Percentiles rank a stretch among this genome's conserved stretches.
phyloP scores from a whole-genome alignment of 2,113 vertebrate genomes.

The Ancistrus triradiatus region DNA sequence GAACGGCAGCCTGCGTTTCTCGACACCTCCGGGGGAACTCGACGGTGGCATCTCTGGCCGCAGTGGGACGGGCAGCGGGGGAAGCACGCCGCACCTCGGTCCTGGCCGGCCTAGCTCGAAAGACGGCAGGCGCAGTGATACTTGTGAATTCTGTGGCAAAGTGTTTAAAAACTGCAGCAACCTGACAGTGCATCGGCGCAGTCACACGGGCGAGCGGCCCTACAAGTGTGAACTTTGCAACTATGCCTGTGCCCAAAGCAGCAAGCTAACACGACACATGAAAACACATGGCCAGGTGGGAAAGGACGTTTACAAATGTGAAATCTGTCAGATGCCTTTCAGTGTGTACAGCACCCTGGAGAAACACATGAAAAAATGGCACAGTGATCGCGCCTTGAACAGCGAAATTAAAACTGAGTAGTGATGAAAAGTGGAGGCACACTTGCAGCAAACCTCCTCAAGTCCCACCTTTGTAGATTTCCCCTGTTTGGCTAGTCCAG shows the following conservation, averaged over 20 bases:
- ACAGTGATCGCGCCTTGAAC: constrained; percentile 99
- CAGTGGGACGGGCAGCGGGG: constrained; percentile 95
- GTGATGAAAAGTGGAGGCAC: constrained; percentile 70
- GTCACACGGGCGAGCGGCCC: constrained; percentile 98
- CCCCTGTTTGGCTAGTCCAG: constrained; percentile 80
- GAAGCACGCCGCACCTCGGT: constrained; percentile 96
- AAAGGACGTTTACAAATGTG: constrained; percentile 99
- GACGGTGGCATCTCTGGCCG: constrained; percentile 95
- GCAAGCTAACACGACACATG: constrained; percentile 99
- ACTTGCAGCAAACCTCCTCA: constrained; percentile 56
- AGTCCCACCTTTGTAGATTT: constrained; percentile 80
- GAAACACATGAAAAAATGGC: constrained; percentile 99
- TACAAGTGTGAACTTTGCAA: constrained; percentile 99
- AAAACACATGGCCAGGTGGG: constrained; percentile 99
- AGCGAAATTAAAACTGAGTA: constrained; percentile 99
- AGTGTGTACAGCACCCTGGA: constrained; percentile 99
- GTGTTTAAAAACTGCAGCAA: constrained; percentile 99
- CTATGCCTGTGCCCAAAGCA: constrained; percentile 99
- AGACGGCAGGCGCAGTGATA: constrained; percentile 97
- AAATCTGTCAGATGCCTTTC: constrained; percentile 99
- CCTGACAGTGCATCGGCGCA: constrained; percentile 99
- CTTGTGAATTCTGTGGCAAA: constrained; percentile 98
- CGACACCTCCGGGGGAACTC: constrained; percentile 94
- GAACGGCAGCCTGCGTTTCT: constrained; percentile 98
- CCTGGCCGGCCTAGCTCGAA: constrained; percentile 93